phyloP scores from a whole-genome alignment of 2,113 vertebrate genomes.

The Corynorhinus townsendii region DNA sequence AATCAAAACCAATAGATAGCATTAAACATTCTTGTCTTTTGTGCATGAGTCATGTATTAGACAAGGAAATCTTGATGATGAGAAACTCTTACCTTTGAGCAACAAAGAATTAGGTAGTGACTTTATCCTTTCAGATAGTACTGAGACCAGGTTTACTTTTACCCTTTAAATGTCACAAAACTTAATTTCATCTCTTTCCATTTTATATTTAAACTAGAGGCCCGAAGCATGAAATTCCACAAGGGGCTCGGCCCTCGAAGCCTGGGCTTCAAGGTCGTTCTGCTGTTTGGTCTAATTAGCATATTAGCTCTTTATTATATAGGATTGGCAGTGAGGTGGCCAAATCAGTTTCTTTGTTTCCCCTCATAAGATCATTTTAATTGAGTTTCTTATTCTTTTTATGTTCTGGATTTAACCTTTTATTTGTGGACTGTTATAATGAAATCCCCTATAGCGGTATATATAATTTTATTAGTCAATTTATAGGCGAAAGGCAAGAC shows the following conservation, averaged over 20 bases:
- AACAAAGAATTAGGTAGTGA: slow-evolving; percentile 50
- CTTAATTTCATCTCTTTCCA: not conserved
- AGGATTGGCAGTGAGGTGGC: not conserved
- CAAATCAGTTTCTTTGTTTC: slow-evolving; percentile 46
- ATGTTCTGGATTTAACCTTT: not conserved
- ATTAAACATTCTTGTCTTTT: not conserved
- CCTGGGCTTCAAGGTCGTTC: too few relatives aligned
- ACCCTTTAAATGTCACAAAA: slow-evolving; percentile 3
- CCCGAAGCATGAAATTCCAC: too few relatives aligned
- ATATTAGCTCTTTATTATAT: too few relatives aligned
- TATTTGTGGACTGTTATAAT: not conserved
- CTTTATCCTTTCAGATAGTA: slow-evolving; percentile 18
- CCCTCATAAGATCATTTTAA: slow-evolving; percentile 25
- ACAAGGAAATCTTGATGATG: slow-evolving; percentile 46
- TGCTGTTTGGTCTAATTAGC: too few relatives aligned
- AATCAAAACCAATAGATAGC: not conserved
- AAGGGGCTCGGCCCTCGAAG: too few relatives aligned
- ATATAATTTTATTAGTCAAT: not conserved
- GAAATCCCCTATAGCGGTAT: not conserved
- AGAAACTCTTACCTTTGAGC: not conserved
- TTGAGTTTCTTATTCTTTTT: not conserved
- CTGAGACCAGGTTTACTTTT: not conserved
- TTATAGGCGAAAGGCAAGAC: not conserved
- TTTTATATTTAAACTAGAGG: not conserved
- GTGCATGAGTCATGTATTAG: slow-evolving; percentile 58